Evolutionary conservation across 2,888 invertebrate genomes (phyloP).

Genomic region (Dusona sp.): DNA sequence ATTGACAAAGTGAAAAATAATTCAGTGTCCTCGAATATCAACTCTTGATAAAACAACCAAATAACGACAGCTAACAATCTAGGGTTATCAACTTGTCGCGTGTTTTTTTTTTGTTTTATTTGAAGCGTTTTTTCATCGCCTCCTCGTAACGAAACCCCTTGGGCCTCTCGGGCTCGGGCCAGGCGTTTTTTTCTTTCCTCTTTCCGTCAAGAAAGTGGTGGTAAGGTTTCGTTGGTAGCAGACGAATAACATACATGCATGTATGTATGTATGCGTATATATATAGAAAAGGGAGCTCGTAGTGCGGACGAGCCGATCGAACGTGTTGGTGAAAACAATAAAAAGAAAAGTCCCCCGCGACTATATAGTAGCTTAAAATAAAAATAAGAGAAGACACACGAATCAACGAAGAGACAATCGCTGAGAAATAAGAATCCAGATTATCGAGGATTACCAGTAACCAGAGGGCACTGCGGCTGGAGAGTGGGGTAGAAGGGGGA

Average conservation of each 20-base stretch:
- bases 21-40: constrained; percentile 60
- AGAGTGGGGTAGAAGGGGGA: constrained; percentile 31
- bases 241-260: constrained; percentile 38
- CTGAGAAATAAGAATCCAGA: constrained; percentile 28
- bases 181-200: constrained; percentile 26
- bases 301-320: constrained; percentile 59
- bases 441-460: constrained; percentile 44
- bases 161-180: constrained; percentile 12
- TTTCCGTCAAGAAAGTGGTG: constrained; percentile 49
- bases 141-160: neutral
- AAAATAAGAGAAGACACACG: neutral
- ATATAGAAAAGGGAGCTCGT: constrained; percentile 47
- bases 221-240: constrained; percentile 54
- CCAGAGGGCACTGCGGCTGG: constrained; percentile 22
- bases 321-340: constrained; percentile 44
- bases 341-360: constrained; percentile 14
- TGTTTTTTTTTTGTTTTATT: constrained; percentile 12
- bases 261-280: neutral
- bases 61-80: constrained; percentile 4
- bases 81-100: neutral
- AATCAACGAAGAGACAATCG: constrained; percentile 33
- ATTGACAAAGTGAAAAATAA: constrained; percentile 66
- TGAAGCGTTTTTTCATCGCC: neutral
- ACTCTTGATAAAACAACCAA: constrained; percentile 14
- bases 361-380: neutral